Evolutionary conservation across 2,797 vertebrate genomes (phyloP), one percentile per base, ranked within the genome.

Genomic region (Heteromormyrus szaboi): DNA sequence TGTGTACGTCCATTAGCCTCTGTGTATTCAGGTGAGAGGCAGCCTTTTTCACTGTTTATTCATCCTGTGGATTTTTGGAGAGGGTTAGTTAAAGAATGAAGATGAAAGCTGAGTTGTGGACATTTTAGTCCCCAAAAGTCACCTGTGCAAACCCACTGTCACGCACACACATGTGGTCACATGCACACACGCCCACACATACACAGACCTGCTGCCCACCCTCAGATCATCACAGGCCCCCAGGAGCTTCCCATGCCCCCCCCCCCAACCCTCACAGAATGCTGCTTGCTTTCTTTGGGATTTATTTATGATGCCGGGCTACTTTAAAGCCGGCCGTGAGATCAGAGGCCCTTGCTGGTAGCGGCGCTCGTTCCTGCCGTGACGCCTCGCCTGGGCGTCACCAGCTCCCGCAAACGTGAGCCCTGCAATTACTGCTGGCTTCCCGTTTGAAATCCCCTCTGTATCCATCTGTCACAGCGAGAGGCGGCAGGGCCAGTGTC

Each of bases 391-490:
- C 8, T 4, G 14, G 85, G 25, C 25, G 50, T 54, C 17, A 0
- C 29, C 0, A 2, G 12, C 85, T n/a, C 29, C 51, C 1, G 25
- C 41, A 86, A 86, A 29, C 22, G 33, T 6, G 22, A 88, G 51
- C 88, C 81, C 89, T 65, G 37, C 87, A 87, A 44, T 91, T 86
- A 90, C 84, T 65, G 54, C 79, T 17, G 65, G 29, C 12, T 76
- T 90, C 89, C 88, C 86, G 62, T 90, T 88, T 90, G 33, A 91
- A 89, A 88, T 48, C 8, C 41, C 87, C 90, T 92, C 91, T 92
- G 94, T 93, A 95, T 93, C 93, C 94, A 92, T 8, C 91, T 86
- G 90, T 91, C 87, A 90, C 87, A 88, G 93, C 93, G 90, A 93
- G 93, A 91, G 92, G 90, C 90, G 87, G 90, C 53, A 91, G 92